Evolutionary conservation across 2,797 vertebrate species (phyloP).

Genomic region (Cetoscarus ocellatus): DNA sequence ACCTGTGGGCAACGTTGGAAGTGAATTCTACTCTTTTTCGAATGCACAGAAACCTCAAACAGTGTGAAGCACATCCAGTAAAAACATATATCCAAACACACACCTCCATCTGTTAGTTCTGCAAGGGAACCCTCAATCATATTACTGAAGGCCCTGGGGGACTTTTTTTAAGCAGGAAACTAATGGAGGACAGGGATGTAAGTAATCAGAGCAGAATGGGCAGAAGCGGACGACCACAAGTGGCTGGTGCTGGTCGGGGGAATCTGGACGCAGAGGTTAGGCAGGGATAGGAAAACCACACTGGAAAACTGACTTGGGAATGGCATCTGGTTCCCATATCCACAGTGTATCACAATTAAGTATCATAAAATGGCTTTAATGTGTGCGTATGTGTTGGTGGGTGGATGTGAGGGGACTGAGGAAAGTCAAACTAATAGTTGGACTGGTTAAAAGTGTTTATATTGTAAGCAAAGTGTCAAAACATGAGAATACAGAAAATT

Average conservation of each 20-base stretch:
- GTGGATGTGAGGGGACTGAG: slow-evolving; percentile 35
- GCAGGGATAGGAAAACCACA: slow-evolving; percentile 84
- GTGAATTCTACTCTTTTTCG: slow-evolving; percentile 30
- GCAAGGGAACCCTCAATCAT: slow-evolving; percentile 73
- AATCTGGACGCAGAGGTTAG: slow-evolving; percentile 81
- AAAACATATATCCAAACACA: slow-evolving; percentile 52
- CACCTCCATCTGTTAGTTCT: slow-evolving; percentile 74
- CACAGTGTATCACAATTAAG: slow-evolving; percentile 84
- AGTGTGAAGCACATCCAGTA: slow-evolving; percentile 34
- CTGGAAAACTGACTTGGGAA: slow-evolving; percentile 84
- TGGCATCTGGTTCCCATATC: slow-evolving; percentile 85
- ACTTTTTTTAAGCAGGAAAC: slow-evolving; percentile 66
- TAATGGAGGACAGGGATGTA: slow-evolving; percentile 81
- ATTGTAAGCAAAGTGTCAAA: neutral
- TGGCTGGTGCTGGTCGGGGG: slow-evolving; percentile 79
- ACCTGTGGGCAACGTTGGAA: slow-evolving; percentile 20
- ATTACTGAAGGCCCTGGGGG: slow-evolving; percentile 52
- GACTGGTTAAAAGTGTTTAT: slow-evolving; percentile 28
- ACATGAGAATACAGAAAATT: slow-evolving; percentile 14
- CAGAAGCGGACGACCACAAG: slow-evolving; percentile 82
- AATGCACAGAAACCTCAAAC: slow-evolving; percentile 49
- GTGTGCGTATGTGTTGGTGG: slow-evolving; percentile 60
- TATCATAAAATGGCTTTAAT: slow-evolving; percentile 77
- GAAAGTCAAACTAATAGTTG: slow-evolving; percentile 35
- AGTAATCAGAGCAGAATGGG: slow-evolving; percentile 83